These are phyloP conservation scores for Nyctibius grandis DNA, from an alignment of 2,797 vertebrate genomes.

Conservation along the genomic window DNA sequence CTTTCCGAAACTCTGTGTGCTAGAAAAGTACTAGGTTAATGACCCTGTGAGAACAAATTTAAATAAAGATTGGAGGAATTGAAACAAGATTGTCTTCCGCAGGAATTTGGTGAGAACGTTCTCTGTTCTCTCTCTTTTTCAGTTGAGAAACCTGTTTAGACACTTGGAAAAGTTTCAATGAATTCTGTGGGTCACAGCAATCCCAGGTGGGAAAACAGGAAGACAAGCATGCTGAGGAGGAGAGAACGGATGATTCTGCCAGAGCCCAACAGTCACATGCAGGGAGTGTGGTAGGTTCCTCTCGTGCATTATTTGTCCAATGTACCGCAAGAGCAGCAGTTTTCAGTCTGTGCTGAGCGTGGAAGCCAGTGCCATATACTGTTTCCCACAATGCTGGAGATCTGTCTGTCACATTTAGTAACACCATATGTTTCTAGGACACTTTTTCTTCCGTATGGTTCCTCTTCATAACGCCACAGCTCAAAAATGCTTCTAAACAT, in stretches of 20 bases:
- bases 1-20: neutral
- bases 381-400: neutral
- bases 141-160: neutral
- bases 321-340: neutral
- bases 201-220: neutral
- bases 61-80: neutral
- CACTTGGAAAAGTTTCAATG: neutral
- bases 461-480: neutral
- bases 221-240: neutral
- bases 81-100: neutral
- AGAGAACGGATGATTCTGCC: neutral
- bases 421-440: neutral
- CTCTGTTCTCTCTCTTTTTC: neutral
- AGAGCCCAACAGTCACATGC: rapidly evolving
- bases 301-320: neutral
- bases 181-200: neutral
- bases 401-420: rapidly evolving
- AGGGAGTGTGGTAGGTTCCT: neutral
- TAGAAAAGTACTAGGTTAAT: neutral
- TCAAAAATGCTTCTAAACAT: neutral
- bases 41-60: neutral
- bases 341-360: neutral
- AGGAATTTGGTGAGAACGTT: neutral
- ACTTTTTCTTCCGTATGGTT: neutral
- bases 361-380: neutral